These are phyloP conservation scores for Poecilia gillii DNA, from an alignment of 2,797 vertebrate genomes.

Conservation along the genomic window DNA sequence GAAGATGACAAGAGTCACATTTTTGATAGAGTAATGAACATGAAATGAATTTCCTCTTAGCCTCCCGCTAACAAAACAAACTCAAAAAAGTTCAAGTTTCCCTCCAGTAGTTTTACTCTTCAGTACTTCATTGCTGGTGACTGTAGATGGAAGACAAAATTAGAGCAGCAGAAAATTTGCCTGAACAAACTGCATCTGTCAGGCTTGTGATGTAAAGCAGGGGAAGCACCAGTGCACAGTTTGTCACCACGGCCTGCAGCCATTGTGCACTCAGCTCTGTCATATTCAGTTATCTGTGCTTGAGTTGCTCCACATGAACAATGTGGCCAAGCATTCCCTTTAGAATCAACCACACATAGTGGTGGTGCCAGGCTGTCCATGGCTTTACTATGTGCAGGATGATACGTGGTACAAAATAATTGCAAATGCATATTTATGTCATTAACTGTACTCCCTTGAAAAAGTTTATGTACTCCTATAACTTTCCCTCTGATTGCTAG, in stretches of 20 bases:
- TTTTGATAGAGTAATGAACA: conserved; percentile 24
- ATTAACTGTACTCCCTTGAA: too few species aligned
- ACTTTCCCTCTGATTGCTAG: too few species aligned
- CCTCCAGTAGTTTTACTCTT: conserved; percentile 58
- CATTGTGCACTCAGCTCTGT: conserved; percentile 44
- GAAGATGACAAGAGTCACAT: conserved; percentile 27
- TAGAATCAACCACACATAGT: conserved; percentile 16
- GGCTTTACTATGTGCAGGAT: neutral
- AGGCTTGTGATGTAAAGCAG: conserved; percentile 70
- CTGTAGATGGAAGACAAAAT: conserved; percentile 77
- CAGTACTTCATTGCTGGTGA: conserved; percentile 67
- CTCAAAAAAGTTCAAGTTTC: conserved; percentile 46
- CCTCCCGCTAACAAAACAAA: conserved; percentile 43
- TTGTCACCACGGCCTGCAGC: conserved; percentile 57
- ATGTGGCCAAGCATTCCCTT: conserved; percentile 52
- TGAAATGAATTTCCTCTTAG: conserved; percentile 32
- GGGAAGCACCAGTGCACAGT: conserved; percentile 66
- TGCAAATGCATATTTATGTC: neutral
- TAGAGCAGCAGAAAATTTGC: conserved; percentile 81
- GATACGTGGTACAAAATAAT: neutral
- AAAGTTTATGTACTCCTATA: too few species aligned
- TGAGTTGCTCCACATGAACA: conserved; percentile 61
- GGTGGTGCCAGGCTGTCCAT: neutral
- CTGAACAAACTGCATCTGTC: conserved; percentile 80
- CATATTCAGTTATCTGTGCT: conserved; percentile 55